Evolutionary conservation across 1,140 invertebrate species (phyloP).

Genomic region (Trinorchestia longiramus): DNA sequence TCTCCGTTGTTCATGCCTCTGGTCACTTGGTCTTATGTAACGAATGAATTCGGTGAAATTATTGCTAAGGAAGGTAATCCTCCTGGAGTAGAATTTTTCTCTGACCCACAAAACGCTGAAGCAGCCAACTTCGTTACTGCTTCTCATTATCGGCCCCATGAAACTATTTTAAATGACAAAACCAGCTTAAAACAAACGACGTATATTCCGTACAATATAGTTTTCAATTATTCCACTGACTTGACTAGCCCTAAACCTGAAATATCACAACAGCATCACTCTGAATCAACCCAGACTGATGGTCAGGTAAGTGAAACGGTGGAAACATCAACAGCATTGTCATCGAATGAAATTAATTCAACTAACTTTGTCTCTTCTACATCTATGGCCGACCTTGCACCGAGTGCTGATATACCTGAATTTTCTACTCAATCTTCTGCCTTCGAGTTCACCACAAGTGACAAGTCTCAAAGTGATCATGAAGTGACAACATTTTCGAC

Average conservation of each 20-base stretch:
- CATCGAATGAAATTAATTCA: not conserved
- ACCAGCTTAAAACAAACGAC: not conserved
- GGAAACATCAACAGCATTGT: not conserved
- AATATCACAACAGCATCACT: not conserved
- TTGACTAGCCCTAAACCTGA: not conserved
- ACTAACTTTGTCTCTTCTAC: not conserved
- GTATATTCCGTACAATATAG: not conserved
- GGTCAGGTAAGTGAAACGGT: not conserved
- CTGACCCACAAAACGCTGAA: not conserved
- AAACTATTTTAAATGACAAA: not conserved
- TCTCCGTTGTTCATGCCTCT: not conserved
- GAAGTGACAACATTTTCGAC: not conserved
- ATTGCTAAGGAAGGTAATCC: slow-evolving; percentile 25
- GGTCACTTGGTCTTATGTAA: slow-evolving; percentile 34
- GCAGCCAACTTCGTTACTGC: not conserved
- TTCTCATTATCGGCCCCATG: not conserved
- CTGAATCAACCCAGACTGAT: not conserved
- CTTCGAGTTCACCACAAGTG: not conserved
- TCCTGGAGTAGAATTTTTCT: not conserved
- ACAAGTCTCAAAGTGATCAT: not conserved
- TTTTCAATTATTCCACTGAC: not conserved
- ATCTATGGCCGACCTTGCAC: not conserved
- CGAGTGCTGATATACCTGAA: not conserved
- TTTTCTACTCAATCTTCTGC: not conserved
- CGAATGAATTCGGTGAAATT: slow-evolving; percentile 33